These are phyloP conservation scores for Varecia variegata DNA, from an alignment of 2,797 vertebrate species.

Conservation along the genomic window DNA sequence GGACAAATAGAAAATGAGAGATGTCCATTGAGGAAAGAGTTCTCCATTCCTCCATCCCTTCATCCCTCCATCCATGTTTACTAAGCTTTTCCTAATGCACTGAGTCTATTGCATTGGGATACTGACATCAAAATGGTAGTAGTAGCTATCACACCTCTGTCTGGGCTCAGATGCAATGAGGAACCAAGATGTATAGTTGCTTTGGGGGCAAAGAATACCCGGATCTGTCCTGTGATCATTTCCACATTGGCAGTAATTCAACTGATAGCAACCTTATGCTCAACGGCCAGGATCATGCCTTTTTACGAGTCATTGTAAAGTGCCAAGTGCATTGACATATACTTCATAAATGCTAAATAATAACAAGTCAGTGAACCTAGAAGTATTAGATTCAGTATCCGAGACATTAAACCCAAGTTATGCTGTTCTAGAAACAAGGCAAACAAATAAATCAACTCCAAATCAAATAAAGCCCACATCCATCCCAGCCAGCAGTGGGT, in stretches of 20 bases:
- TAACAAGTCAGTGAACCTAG: constrained; percentile 77
- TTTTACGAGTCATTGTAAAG: constrained; percentile 78
- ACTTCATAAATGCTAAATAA: constrained; percentile 79
- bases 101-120: background rate
- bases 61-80: background rate
- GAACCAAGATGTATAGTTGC: background rate
- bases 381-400: constrained; percentile 70
- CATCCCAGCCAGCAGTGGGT: constrained; percentile 42
- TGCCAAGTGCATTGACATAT: constrained; percentile 62
- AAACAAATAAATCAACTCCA: constrained; percentile 78
- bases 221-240: background rate
- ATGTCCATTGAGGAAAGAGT: background rate
- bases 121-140: background rate
- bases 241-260: constrained; percentile 54
- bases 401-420: constrained; percentile 70
- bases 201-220: background rate
- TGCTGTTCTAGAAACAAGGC: constrained; percentile 66
- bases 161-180: background rate
- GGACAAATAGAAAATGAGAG: background rate
- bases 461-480: constrained; percentile 74
- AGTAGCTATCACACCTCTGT: background rate
- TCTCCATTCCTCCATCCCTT: background rate
- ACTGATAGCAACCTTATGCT: constrained; percentile 31
- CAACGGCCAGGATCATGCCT: constrained; percentile 50
- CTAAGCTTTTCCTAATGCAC: background rate